Evolutionary conservation across 53 echinoderm and acorn worm genomes (phyloP), one percentile per base, ranked within the genome.

Genomic region (Holothuria leucospilota): DNA sequence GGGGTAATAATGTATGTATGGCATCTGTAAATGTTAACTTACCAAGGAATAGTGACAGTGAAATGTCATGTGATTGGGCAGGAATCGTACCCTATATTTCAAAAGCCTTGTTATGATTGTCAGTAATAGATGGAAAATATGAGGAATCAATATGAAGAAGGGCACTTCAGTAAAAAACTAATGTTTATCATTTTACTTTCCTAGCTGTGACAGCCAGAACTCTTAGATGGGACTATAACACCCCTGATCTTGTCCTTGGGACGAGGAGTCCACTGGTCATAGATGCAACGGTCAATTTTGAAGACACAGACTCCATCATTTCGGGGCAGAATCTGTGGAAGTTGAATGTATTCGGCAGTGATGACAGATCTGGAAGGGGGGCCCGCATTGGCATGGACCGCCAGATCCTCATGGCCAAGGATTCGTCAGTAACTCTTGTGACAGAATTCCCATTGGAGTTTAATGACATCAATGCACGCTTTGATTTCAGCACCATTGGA

Each of bases 341-440:
- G 81, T 24, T 96, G 59, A 91, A 91, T 59, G 81, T 96, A 18
- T 96, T 96, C 89, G 94, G 94, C 20, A 96, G 94, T 61, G 79
- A 84, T 51, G 88, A 81, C 62, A 41, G 29, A 0, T 71, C 88
- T 21, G 96, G 96, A 29, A 68, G 51, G 13, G 96, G 94, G 0
- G 82, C 91, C 20, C 82, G 94, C 5, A 79, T 85, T n/a, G 91
- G 91, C 21, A 60, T 87, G 65, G 58, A 88, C 41, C 84, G 86
- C 41, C 91, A 91, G 81, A 89, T 96, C 20, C 88, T 96, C 2
- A 29, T 71, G 52, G 26, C 86, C 18, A 60, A 67, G 11, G 71
- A 93, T n/a, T 88, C 91, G 26, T 71, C 86, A 46, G 53, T 69
- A 51, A 60, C 92, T 13, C 89, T 94, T 0, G 77, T 46, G 11